These are phyloP conservation scores for Agrochola lychnidis DNA, from an alignment of 2,888 invertebrate genomes.

Conservation along the genomic window DNA sequence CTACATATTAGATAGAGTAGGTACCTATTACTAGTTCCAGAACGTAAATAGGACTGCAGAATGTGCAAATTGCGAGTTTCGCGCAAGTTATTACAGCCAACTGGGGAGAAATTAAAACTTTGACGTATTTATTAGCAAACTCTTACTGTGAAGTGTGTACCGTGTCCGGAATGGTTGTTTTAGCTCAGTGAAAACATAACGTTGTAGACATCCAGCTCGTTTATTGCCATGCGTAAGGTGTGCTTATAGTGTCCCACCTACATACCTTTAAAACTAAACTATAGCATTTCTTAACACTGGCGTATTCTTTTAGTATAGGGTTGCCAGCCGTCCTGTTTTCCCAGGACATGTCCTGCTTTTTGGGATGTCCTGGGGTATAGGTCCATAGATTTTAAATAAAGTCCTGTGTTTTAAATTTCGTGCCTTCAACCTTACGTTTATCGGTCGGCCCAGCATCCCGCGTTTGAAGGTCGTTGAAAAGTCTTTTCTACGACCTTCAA, in stretches of 20 bases:
- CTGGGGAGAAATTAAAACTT: slow-evolving; percentile 50
- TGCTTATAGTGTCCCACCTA: neutral
- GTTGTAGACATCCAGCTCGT: neutral
- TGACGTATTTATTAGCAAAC: slow-evolving; percentile 47
- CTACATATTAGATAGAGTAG: slow-evolving; percentile 26
- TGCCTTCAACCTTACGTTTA: too few species aligned
- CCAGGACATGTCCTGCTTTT: too few species aligned
- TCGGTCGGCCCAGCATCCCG: too few species aligned
- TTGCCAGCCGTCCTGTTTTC: too few species aligned
- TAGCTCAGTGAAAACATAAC: neutral
- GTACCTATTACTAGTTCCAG: neutral
- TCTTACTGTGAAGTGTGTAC: slow-evolving; percentile 8
- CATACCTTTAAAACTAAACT: neutral
- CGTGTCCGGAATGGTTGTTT: slow-evolving; percentile 17
- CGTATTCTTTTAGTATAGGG: neutral
- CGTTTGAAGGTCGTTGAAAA: too few species aligned
- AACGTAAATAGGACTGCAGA: slow-evolving; percentile 31
- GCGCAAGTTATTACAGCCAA: slow-evolving; percentile 40
- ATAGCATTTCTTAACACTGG: neutral
- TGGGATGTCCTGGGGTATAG: too few species aligned
- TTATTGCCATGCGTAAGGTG: neutral
- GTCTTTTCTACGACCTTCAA: too few species aligned
- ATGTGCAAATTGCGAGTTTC: slow-evolving; percentile 28
- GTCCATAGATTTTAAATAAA: too few species aligned
- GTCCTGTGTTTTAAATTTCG: too few species aligned